Conservation (phyloP, 2,888 invertebrate genomes). For the Xanthorhoe designata region DNA sequence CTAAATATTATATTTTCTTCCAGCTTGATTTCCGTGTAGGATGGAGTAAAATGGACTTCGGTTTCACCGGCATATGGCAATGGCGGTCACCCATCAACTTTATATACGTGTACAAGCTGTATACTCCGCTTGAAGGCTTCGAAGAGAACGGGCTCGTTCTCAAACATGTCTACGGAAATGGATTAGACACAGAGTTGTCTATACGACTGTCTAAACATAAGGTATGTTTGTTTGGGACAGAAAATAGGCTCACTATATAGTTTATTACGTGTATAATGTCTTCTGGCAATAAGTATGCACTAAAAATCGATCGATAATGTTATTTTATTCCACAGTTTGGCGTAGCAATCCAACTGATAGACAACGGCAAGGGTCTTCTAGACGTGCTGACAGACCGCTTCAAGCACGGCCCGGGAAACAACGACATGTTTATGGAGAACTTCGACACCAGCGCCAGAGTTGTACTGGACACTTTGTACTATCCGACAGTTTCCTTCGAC, state of each 20-base stretch:
- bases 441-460: conserved; percentile 77
- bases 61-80: conserved; percentile 92
- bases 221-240: conserved; percentile 69
- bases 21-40: conserved; percentile 91
- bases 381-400: conserved; percentile 68
- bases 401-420: conserved; percentile 44
- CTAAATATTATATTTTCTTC: conserved; percentile 14
- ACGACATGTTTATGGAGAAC: conserved; percentile 71
- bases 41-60: conserved; percentile 90
- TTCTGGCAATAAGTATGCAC: too few relatives aligned
- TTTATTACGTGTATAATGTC: too few relatives aligned
- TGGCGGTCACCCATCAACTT: conserved; percentile 88
- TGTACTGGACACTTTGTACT: conserved; percentile 75
- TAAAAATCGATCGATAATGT: too few relatives aligned
- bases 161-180: conserved; percentile 88
- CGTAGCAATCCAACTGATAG: conserved; percentile 69
- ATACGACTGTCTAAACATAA: conserved; percentile 89
- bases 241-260: too few relatives aligned
- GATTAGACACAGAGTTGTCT: conserved; percentile 89
- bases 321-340: too few relatives aligned
- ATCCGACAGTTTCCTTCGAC: conserved; percentile 76
- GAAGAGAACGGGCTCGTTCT: conserved; percentile 91
- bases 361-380: conserved; percentile 75
- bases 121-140: conserved; percentile 91
- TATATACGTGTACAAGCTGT: conserved; percentile 91